phyloP scores from a whole-genome alignment of 2,888 invertebrate genomes.

The Eurytoma adleriae region DNA sequence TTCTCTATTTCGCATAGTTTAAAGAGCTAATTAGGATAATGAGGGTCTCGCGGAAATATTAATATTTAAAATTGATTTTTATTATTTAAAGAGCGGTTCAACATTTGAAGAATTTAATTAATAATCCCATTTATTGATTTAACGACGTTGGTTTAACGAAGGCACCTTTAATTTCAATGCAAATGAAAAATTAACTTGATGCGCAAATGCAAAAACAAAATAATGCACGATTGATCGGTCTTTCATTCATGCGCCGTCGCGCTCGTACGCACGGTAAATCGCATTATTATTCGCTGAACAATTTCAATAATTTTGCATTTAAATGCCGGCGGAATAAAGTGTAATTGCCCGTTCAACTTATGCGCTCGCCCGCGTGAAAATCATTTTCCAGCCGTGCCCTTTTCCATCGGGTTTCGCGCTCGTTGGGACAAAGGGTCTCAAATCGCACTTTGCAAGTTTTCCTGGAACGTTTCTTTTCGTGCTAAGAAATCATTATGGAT shows the following conservation, averaged over 20 bases:
- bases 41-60: too few relatives aligned
- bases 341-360: constrained; percentile 44
- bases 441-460: constrained; percentile 3
- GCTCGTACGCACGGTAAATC: constrained; percentile 6
- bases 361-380: constrained; percentile 12
- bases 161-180: constrained; percentile 19
- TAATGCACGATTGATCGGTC: constrained; percentile 5
- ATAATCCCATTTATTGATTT: too few relatives aligned
- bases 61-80: too few relatives aligned
- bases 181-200: constrained; percentile 21
- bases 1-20: too few relatives aligned
- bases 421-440: too few relatives aligned
- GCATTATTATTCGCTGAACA: constrained; percentile 41
- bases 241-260: neutral
- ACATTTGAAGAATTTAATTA: too few relatives aligned
- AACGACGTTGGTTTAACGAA: too few relatives aligned
- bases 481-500: too few relatives aligned
- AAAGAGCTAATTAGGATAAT: too few relatives aligned
- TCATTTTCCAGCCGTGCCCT: constrained; percentile 8
- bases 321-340: constrained; percentile 29
- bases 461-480: neutral
- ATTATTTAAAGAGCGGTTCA: too few relatives aligned
- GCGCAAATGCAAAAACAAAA: neutral
- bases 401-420: neutral
- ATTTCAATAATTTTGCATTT: constrained; percentile 48